These are phyloP conservation scores for Mantis religiosa DNA, from an alignment of 2,888 invertebrate species.

Conservation along the genomic window DNA sequence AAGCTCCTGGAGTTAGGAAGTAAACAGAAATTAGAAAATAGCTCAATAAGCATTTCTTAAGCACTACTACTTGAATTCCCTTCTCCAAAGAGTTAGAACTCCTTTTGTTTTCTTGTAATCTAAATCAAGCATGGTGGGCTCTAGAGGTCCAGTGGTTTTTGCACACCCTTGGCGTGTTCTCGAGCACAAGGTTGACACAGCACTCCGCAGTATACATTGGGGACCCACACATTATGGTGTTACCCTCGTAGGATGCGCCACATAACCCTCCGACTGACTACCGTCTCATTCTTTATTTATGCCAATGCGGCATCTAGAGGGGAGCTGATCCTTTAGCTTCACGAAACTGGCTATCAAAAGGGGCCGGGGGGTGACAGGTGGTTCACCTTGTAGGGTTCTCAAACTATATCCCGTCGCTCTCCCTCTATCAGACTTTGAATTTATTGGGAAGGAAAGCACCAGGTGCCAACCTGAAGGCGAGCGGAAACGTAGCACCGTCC, in stretches of 20 bases:
- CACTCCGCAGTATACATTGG: not conserved
- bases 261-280: not conserved
- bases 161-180: not conserved
- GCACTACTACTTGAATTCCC: no score
- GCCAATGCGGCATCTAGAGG: slow-evolving; percentile 18
- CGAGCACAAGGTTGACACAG: not conserved
- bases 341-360: not conserved
- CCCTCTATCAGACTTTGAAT: not conserved
- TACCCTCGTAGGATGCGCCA: not conserved
- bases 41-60: no score
- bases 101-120: no score
- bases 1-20: no score
- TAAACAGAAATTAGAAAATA: no score
- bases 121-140: not conserved
- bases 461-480: not conserved
- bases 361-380: not conserved
- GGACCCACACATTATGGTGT: not conserved
- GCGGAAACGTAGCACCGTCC: not conserved
- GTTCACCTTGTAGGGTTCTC: not conserved
- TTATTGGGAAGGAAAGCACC: not conserved
- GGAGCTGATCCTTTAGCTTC: not conserved
- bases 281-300: slow-evolving; percentile 22
- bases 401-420: not conserved
- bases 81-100: no score
- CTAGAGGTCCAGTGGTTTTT: not conserved